Conservation (phyloP, 2,797 vertebrate genomes). For the Limnodromus scolopaceus region DNA sequence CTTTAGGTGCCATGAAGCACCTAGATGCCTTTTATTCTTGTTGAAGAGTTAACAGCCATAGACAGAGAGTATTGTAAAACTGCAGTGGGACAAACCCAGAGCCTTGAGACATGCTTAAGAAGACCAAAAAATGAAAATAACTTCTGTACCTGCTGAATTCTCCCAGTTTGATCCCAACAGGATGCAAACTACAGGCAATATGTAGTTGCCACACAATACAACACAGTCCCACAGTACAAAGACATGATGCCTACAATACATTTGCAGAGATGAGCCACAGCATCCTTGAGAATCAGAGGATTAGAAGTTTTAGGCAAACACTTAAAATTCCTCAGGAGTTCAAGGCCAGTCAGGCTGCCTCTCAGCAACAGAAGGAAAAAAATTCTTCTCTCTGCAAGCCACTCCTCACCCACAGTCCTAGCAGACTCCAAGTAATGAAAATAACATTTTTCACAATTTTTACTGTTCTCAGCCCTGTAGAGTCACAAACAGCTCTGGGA, state of each 20-base stretch:
- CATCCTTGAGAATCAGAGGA: neutral
- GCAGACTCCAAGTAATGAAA: neutral
- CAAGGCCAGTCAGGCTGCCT: neutral
- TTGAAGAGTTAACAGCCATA: neutral
- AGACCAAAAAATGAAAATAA: neutral
- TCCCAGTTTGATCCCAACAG: neutral
- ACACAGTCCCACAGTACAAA: neutral
- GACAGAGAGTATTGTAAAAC: neutral
- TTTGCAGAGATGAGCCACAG: neutral
- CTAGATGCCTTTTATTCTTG: neutral
- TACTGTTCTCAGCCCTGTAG: neutral
- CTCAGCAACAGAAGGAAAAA: neutral
- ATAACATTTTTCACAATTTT: neutral
- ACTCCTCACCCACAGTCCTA: neutral
- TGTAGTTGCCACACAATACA: neutral
- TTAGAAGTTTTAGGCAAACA: neutral
- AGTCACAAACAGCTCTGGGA: neutral
- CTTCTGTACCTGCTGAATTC: neutral
- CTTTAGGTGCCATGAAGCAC: neutral
- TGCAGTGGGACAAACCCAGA: neutral
- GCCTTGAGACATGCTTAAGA: neutral
- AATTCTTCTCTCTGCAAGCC: neutral
- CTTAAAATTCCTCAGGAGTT: neutral
- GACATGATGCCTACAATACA: neutral
- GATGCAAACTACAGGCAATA: neutral